Base-by-base conservation (phyloP, 30 jellyfish, hydroid and myxozoan species). In the Hydra vulgaris region DNA sequence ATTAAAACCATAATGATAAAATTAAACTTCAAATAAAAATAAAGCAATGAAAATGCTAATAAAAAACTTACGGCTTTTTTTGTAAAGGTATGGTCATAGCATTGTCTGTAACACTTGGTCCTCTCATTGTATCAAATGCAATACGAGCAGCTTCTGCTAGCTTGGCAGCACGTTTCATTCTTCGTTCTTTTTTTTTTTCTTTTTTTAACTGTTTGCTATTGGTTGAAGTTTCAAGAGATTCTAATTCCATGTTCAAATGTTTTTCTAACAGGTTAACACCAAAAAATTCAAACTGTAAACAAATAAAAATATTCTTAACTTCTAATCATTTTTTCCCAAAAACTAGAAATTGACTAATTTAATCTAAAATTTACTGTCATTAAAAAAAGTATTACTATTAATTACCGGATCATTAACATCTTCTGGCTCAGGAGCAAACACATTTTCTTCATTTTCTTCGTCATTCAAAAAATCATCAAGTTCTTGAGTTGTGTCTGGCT, bases 91-190 rank as follows among this genome's bases (percentile, higher is more conserved):
- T 23, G 18, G 68, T 61, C 23, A 80, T 52, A 0, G 83, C 87
- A 56, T 72, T 80, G 26, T 80, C 87, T 18, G 87, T 84, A 15
- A 80, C 87, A 70, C 83, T 66, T 19, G 87, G 87, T 21, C 87
- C 87, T 22, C 53, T 80, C 83, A 80, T 25, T 1, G 23, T 23
- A 61, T 78, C 80, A 61, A 78, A 78, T 20, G 77, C 85, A 55
- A 54, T 7, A 52, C 79, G 21, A 12, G 85, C 78, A 18, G 85
- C 23, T 67, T 67, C 87, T 15, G 83, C 83, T 40, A 80, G 69
- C 27, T 80, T 80, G 19, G 87, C 87, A 12, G 68, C 83, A 15
- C 83, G 67, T 5, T 53, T 54, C 26, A 67, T 26, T 23, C 87
- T 82, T 26, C 83, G 18, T 70, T 80, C 87, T 70, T 80, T 80